phyloP scores from a whole-genome alignment of 64 coral and sea anemone species.

The Acropora yongei region DNA sequence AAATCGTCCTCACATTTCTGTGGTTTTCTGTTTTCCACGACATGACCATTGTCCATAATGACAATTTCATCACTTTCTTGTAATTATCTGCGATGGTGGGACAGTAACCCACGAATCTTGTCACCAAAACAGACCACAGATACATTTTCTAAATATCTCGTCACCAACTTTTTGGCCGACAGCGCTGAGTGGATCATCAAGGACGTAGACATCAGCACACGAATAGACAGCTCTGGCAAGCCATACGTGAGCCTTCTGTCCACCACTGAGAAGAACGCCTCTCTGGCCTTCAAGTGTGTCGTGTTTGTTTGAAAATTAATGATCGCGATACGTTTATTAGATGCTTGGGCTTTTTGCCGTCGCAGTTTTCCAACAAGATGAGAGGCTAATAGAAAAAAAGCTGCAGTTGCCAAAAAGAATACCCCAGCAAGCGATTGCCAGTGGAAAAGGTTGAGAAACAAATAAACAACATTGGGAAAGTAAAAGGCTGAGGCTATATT shows the following conservation, averaged over 20 bases:
- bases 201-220: slow-evolving; percentile 31
- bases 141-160: slow-evolving; percentile 29
- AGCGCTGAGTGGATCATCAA: slow-evolving; percentile 52
- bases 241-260: slow-evolving; percentile 46
- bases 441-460: background rate
- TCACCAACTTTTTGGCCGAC: slow-evolving; percentile 36
- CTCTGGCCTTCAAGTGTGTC: slow-evolving; percentile 40
- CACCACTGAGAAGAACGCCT: slow-evolving; percentile 53
- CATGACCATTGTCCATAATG: slow-evolving; percentile 5
- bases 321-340: background rate
- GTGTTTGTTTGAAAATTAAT: slow-evolving; percentile 38
- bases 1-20: background rate
- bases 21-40: slow-evolving; percentile 13
- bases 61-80: slow-evolving; percentile 46
- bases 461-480: background rate
- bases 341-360: background rate
- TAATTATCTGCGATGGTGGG: slow-evolving; percentile 11
- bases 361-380: background rate
- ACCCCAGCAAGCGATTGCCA: background rate
- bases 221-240: slow-evolving; percentile 58
- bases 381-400: background rate
- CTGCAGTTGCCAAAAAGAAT: background rate
- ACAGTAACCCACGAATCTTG: slow-evolving; percentile 1
- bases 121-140: background rate
- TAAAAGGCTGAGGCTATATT: background rate